A percentile compares a stretch with the other conserved stretches of the same genome.
phyloP scores from a whole-genome alignment of 37 sponge, comb jelly and placozoan genomes.

The Oopsacas minuta region DNA sequence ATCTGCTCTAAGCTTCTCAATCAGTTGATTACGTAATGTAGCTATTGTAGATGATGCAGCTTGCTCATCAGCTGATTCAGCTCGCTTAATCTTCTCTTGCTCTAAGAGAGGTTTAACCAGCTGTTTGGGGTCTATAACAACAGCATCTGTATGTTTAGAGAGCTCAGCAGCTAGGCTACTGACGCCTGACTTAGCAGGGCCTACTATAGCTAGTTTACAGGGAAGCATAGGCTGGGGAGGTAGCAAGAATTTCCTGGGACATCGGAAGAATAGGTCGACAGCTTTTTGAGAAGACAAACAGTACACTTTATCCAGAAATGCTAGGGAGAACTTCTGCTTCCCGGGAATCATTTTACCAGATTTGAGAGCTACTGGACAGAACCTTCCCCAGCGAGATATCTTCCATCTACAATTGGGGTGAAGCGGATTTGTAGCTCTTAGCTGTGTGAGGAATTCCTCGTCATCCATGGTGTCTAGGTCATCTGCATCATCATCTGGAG shows the following conservation, averaged over 20 bases:
- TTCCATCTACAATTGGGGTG: conserved; percentile 67
- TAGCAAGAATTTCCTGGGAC: conserved; percentile 62
- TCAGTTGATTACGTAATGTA: conserved; percentile 21
- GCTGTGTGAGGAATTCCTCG: background rate
- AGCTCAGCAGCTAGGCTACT: conserved; percentile 44
- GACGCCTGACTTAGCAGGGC: conserved; percentile 80
- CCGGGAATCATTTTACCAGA: conserved; percentile 67
- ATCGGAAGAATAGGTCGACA: conserved; percentile 44
- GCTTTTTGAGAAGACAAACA: conserved; percentile 76
- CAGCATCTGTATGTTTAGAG: conserved; percentile 67
- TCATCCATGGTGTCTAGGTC: conserved; percentile 15
- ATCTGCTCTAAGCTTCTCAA: conserved; percentile 18
- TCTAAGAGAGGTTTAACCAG: conserved; percentile 41
- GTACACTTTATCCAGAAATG: conserved; percentile 88
- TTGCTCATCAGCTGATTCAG: conserved; percentile 48
- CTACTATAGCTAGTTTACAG: conserved; percentile 76
- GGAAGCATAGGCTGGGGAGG: conserved; percentile 78
- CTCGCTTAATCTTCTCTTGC: conserved; percentile 28
- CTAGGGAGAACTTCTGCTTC: conserved; percentile 58
- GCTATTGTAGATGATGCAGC: conserved; percentile 32
- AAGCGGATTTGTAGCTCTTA: conserved; percentile 29
- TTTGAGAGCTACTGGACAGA: conserved; percentile 72
- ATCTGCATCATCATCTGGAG: background rate
- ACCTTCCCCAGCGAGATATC: conserved; percentile 70
- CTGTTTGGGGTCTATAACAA: conserved; percentile 41